A percentile compares a stretch with the other conserved stretches of the same genome.
These are phyloP conservation scores for Congeria kusceri DNA, from an alignment of 2,888 invertebrate species.

Conservation along the genomic window DNA sequence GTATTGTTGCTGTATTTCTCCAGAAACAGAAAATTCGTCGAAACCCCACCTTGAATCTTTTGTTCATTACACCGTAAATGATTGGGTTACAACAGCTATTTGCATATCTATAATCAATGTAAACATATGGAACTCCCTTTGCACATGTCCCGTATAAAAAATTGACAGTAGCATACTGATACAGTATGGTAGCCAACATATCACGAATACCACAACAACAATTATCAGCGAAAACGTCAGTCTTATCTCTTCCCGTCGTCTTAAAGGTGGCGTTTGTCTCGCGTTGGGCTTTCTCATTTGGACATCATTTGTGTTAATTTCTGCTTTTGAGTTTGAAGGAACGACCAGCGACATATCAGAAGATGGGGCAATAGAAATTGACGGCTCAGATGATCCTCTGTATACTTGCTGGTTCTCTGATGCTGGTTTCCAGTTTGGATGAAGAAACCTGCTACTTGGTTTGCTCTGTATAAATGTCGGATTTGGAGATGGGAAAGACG, in stretches of 20 bases:
- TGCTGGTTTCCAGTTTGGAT: background rate
- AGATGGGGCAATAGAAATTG: too few species aligned
- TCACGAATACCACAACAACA: constrained; percentile 76
- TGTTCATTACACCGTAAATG: constrained; percentile 81
- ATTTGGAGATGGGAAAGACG: too few species aligned
- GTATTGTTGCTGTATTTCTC: background rate
- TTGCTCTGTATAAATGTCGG: too few species aligned
- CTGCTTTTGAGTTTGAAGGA: too few species aligned
- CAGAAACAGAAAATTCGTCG: constrained; percentile 60
- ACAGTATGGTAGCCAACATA: constrained; percentile 82
- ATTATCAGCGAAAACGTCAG: constrained; percentile 74
- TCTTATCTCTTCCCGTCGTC: constrained; percentile 68
- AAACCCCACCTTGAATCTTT: constrained; percentile 74
- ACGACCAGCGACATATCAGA: too few species aligned
- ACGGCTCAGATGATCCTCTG: background rate
- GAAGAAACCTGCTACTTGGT: background rate
- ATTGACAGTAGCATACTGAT: constrained; percentile 79
- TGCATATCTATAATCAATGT: constrained; percentile 78
- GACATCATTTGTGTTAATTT: background rate
- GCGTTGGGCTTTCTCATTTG: background rate
- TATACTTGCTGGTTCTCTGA: background rate
- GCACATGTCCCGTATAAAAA: constrained; percentile 59
- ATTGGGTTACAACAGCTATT: constrained; percentile 81
- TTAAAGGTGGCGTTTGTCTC: constrained; percentile 6
- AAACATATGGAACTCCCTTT: constrained; percentile 72